Conservation (phyloP, 2,797 vertebrate genomes). For the Rhynchotus rufescens region DNA sequence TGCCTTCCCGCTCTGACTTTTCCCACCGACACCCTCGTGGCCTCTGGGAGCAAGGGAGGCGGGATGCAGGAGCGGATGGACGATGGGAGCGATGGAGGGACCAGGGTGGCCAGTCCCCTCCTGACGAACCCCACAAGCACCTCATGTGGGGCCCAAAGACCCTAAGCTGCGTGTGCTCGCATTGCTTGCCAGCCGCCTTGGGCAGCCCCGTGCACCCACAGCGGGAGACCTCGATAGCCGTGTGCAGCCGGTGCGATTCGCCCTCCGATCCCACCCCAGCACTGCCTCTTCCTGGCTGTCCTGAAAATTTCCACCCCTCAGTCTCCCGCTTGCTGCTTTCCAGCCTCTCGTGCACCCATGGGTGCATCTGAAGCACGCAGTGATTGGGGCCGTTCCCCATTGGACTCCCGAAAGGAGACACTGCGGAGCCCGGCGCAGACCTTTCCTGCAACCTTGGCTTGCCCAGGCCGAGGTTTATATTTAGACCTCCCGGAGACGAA, state of each 20-base stretch:
- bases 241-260: not conserved
- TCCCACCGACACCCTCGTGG: accelerated
- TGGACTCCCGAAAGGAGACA: not conserved
- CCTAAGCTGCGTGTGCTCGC: not conserved
- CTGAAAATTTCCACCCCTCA: not conserved
- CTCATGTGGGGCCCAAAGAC: accelerated
- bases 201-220: accelerated
- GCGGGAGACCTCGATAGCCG: accelerated
- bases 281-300: not conserved
- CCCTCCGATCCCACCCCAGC: not conserved
- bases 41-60: not conserved
- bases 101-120: no score
- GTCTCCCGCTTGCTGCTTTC: not conserved
- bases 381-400: no score
- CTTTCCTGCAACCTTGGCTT: constrained; percentile 66
- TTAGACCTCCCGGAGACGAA: constrained; percentile 61
- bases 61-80: accelerated
- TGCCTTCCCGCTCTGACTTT: not conserved
- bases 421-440: not conserved
- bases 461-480: constrained; percentile 65
- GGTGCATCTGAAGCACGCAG: no score
- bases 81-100: accelerated
- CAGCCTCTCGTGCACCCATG: accelerated
- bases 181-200: not conserved
- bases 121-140: not conserved